These are phyloP conservation scores for roundworm (Caenorhabditis elegans) DNA, from an alignment of 1,140 invertebrate species.

Conservation along the genomic window WBcel235 BX284602.5:7287501-7288000, in stretches of 20 bases:
- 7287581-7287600: not conserved
- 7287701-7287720: not conserved
- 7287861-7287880: not conserved
- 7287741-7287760: not conserved
- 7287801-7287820: not conserved
- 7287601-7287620: not conserved
- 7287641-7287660: no score
- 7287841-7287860: not conserved
- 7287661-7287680: not conserved
- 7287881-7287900: conserved; percentile 7
- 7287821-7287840: not conserved
- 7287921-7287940: no score
- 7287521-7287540: not conserved
- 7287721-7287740: no score
- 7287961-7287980: not conserved
- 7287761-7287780: not conserved
- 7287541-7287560: no score
- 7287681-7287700: not conserved
- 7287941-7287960: not conserved
- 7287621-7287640: not conserved
- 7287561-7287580: no score
- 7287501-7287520: not conserved
- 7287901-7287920: no score
- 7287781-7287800: not conserved
- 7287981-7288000: no score